Evolutionary conservation across 2,113 vertebrate species (phyloP).

Genomic region (Prionailurus viverrinus): DNA sequence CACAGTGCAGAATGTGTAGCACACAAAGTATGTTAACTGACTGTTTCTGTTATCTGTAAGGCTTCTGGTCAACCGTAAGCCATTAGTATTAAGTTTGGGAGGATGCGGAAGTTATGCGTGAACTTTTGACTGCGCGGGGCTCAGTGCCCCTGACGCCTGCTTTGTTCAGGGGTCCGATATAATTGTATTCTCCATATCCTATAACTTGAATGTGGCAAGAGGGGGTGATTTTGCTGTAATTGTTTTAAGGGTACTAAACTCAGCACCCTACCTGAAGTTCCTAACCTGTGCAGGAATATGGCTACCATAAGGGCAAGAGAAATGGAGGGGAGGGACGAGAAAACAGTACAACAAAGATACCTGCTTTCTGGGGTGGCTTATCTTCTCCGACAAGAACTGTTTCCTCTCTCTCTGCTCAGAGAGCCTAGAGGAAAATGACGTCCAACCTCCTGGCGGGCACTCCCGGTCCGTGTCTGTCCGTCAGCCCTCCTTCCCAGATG

Average conservation of each 20-base stretch:
- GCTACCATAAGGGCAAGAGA: rapidly evolving
- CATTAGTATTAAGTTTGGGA: background rate
- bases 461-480: rapidly evolving
- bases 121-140: background rate
- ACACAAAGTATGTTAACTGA: rapidly evolving
- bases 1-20: rapidly evolving
- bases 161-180: background rate
- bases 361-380: rapidly evolving
- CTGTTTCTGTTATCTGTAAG: background rate
- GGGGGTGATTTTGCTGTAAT: rapidly evolving
- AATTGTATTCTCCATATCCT: background rate
- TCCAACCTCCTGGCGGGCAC: rapidly evolving
- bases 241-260: background rate
- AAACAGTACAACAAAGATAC: rapidly evolving
- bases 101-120: background rate
- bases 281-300: too few relatives aligned
- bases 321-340: rapidly evolving
- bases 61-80: background rate
- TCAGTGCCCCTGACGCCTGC: background rate
- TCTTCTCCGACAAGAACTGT: rapidly evolving
- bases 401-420: background rate
- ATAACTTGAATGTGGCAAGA: background rate
- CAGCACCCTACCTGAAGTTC: rapidly evolving
- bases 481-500: background rate
- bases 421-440: background rate